Evolutionary conservation across 2,113 vertebrate genomes (phyloP).

Genomic region (Zosterops borbonicus): DNA sequence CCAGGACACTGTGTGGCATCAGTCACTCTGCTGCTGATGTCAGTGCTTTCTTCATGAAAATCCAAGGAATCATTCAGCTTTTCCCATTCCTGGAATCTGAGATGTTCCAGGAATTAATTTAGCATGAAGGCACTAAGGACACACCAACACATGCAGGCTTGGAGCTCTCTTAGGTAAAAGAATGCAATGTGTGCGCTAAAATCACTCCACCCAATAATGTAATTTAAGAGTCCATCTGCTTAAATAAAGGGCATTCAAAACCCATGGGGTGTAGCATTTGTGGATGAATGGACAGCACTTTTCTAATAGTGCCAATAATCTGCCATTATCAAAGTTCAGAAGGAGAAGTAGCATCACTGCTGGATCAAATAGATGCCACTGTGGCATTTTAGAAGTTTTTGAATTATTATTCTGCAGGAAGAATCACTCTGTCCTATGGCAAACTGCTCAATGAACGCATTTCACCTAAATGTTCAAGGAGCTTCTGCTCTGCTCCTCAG

Average conservation of each 20-base stretch:
- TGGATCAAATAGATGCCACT: not conserved
- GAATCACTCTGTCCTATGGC: not conserved
- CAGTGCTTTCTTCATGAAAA: not conserved
- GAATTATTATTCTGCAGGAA: not conserved
- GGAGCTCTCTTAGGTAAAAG: not conserved
- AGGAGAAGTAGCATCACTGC: not conserved
- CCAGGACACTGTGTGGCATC: not conserved
- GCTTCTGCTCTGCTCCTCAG: not conserved
- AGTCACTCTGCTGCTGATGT: not conserved
- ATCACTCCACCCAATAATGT: not conserved
- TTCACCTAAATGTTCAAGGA: not conserved
- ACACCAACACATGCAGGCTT: rapidly evolving
- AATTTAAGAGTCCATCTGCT: not conserved
- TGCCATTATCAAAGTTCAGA: not conserved
- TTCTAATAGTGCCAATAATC: not conserved
- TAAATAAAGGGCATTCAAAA: not conserved
- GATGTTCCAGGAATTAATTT: not conserved
- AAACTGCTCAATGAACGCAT: not conserved
- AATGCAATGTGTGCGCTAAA: not conserved
- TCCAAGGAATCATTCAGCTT: not conserved
- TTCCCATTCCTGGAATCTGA: not conserved
- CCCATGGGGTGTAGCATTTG: not conserved
- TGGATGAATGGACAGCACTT: not conserved
- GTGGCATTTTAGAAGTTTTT: not conserved
- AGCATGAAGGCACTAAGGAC: not conserved